Evolutionary conservation across 2,888 invertebrate species (phyloP).

Genomic region (Drosophila kanekoi): DNA sequence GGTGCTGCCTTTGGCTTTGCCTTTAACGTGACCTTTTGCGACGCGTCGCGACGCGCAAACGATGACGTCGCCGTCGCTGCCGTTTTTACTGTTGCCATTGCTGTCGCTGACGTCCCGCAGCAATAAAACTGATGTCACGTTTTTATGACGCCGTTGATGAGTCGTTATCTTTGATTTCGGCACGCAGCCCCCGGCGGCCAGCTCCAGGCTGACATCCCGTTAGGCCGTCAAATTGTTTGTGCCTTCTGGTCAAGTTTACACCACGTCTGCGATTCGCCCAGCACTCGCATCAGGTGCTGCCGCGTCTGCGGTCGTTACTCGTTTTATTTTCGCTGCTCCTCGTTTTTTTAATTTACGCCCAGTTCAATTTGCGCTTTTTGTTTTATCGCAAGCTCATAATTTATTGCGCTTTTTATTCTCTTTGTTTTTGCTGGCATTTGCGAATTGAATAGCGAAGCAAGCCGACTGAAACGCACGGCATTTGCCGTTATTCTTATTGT

Average conservation of each 20-base stretch:
- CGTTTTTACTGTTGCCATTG: conserved; percentile 20
- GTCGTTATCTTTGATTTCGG: conserved; percentile 82
- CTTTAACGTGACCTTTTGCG: conserved; percentile 72
- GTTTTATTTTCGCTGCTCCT: conserved; percentile 12
- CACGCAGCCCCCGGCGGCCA: conserved; percentile 54
- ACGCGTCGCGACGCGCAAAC: conserved; percentile 51
- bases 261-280: conserved; percentile 22
- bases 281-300: conserved; percentile 57
- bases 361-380: conserved; percentile 71
- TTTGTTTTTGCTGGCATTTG: conserved; percentile 25
- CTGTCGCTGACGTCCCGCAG: conserved; percentile 41
- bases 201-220: conserved; percentile 37
- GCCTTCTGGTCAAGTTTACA: conserved; percentile 38
- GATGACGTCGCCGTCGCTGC: conserved; percentile 63
- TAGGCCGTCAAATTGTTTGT: conserved; percentile 38
- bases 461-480: conserved; percentile 18
- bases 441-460: conserved; percentile 34
- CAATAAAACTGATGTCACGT: conserved; percentile 82
- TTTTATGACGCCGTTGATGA: conserved; percentile 82
- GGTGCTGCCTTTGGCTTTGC: conserved; percentile 46
- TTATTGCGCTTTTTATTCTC: conserved; percentile 45
- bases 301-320: conserved; percentile 56
- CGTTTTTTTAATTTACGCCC: conserved; percentile 63
- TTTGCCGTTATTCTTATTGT: conserved; percentile 19
- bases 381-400: conserved; percentile 72